Conservation (phyloP, 1,140 invertebrate species). For the Drosophila tani region DNA sequence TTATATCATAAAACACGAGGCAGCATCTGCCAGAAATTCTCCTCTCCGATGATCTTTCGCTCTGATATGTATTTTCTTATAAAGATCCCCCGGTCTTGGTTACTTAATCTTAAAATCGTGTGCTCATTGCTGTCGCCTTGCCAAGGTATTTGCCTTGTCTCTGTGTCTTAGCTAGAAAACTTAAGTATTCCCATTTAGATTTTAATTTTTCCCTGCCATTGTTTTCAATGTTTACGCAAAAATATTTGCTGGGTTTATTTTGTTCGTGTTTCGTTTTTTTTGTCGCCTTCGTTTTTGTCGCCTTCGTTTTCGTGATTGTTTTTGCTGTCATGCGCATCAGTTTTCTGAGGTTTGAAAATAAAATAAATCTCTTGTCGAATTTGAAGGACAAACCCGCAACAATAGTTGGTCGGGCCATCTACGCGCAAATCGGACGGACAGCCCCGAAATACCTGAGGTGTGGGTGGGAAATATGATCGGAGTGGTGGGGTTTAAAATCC, state of each 20-base stretch:
- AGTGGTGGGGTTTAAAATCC: not conserved
- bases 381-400: constrained; percentile 75
- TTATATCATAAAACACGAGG: not conserved
- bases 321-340: constrained; percentile 70
- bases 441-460: constrained; percentile 54
- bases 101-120: constrained; percentile 72
- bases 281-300: constrained; percentile 16
- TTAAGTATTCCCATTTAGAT: constrained; percentile 79
- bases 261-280: constrained; percentile 16
- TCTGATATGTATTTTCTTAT: constrained; percentile 16
- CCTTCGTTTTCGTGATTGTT: constrained; percentile 40
- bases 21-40: constrained; percentile 2
- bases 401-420: constrained; percentile 49
- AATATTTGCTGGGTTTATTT: constrained; percentile 55
- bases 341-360: constrained; percentile 53
- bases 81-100: constrained; percentile 50
- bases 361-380: constrained; percentile 55
- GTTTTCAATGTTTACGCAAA: constrained; percentile 77
- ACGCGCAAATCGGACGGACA: constrained; percentile 37
- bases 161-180: constrained; percentile 56
- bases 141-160: constrained; percentile 74
- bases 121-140: constrained; percentile 77
- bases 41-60: constrained; percentile 32
- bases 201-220: constrained; percentile 66
- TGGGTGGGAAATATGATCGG: constrained; percentile 67